Evolutionary conservation across 1,140 invertebrate genomes (phyloP), one percentile per base, ranked within the genome.

Genomic region (Hermetia illucens): DNA sequence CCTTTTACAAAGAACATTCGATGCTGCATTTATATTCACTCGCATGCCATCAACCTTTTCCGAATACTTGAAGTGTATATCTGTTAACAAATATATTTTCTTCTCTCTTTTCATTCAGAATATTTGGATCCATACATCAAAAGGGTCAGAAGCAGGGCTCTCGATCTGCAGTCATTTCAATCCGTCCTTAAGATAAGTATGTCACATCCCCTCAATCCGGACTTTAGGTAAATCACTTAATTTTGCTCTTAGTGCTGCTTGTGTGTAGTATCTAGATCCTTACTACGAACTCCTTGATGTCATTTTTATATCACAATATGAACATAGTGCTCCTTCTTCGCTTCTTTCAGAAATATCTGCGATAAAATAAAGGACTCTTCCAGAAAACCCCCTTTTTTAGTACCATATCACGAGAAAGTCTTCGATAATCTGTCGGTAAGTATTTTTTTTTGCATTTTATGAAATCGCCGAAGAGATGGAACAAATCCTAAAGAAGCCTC

Each of bases 121-220:
- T 77, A 79, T 52, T 60, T 79, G 45, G 75, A 79, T 52, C 74
- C 72, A 22, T 71, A 68, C 50, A 49, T 75, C 44, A 67, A 69
- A 55, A 69, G 64, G 48, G 68, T 63, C 41, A 71, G 64, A 49
- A 56, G 51, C 46, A 56, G 56, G 51, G 55, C 53, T 35, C 48
- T 56, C 44, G 71, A 75, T 47, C 64, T 74, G 21, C 62, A 72
- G 51, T 75, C 72, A 24, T 82, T 81, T 57, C 66, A 77, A 49
- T 77, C 77, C 21, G 73, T 81, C 38, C 61, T 85, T 43, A 73
- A 77, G 61, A 57, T 82, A 41, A 82, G 77, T 3, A 74, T 76
- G 13, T 80, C 76, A 2, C 72, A 76, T 57, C 75, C 76, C 5
- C 70, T 69, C 44, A 77, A 79, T 55, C 74, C 74, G 17, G 61